Evolutionary conservation across 1,140 invertebrate species (phyloP).

Genomic region (Rhagoletis pomonella): DNA sequence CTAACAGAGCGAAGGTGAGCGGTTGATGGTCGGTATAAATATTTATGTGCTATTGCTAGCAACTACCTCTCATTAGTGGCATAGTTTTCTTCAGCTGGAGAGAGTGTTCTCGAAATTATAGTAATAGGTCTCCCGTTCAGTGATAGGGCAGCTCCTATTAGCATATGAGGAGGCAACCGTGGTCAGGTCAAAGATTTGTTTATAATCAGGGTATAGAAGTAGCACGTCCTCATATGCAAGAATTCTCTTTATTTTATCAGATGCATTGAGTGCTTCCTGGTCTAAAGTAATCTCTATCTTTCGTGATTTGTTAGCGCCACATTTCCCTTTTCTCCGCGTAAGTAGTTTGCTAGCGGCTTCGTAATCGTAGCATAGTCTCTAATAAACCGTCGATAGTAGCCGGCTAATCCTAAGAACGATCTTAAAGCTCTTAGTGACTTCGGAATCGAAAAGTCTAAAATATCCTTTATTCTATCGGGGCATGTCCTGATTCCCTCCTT

Average conservation of each 20-base stretch:
- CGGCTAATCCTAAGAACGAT: slow-evolving; percentile 63
- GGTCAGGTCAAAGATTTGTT: too few relatives aligned
- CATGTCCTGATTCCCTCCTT: too few relatives aligned
- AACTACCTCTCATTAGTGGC: not conserved
- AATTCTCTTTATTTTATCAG: slow-evolving; percentile 49
- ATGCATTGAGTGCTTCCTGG: not conserved
- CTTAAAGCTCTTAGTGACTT: slow-evolving; percentile 56
- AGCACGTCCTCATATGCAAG: too few relatives aligned
- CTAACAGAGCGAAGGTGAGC: not conserved
- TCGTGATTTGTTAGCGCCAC: slow-evolving; percentile 57
- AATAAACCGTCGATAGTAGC: slow-evolving; percentile 54
- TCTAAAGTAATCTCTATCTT: not conserved
- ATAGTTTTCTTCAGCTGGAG: slow-evolving; percentile 61
- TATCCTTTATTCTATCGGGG: slow-evolving; percentile 43
- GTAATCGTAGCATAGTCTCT: not conserved
- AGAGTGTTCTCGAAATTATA: slow-evolving; percentile 57
- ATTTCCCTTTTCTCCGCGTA: slow-evolving; percentile 55
- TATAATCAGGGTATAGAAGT: too few relatives aligned
- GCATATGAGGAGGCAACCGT: too few relatives aligned
- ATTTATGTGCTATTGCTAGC: not conserved
- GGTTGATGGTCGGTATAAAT: not conserved
- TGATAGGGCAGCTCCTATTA: too few relatives aligned
- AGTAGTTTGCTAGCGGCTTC: slow-evolving; percentile 51
- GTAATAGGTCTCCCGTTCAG: slow-evolving; percentile 36
- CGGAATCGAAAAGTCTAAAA: slow-evolving; percentile 62